Evolutionary conservation across 2,113 vertebrate genomes (phyloP).

Genomic region (Menura novaehollandiae): DNA sequence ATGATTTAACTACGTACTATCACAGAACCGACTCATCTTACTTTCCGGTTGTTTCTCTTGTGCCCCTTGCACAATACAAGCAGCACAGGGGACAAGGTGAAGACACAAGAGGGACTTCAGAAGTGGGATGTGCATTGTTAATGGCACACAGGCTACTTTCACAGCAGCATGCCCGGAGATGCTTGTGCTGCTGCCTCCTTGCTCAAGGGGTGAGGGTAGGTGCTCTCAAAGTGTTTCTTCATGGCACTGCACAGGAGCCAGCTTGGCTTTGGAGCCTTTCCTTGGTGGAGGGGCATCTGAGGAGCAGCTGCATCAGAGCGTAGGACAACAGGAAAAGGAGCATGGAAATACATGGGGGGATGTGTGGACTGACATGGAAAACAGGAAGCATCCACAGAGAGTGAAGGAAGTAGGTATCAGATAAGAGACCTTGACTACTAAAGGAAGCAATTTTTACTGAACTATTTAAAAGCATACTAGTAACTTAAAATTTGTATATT

Average conservation of each 20-base stretch:
- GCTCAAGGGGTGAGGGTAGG: background rate
- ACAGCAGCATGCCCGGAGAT: background rate
- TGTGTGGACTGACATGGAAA: background rate
- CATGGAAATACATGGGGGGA: background rate
- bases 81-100: background rate
- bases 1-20: background rate
- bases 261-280: background rate
- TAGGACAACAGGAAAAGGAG: constrained; percentile 12
- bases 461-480: background rate
- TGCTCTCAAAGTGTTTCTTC: fast-evolving
- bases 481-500: background rate
- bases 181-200: background rate
- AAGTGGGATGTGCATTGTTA: too few species aligned
- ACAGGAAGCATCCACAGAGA: constrained; percentile 7
- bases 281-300: background rate
- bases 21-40: background rate
- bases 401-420: constrained; percentile 26
- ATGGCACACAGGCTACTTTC: background rate
- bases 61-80: background rate
- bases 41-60: background rate
- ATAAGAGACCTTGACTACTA: constrained; percentile 6
- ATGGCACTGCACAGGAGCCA: background rate
- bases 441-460: constrained; percentile 2
- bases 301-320: constrained; percentile 13
- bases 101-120: background rate